Base-by-base conservation (phyloP, 2,888 invertebrate species). In the Baronia brevicornis region DNA sequence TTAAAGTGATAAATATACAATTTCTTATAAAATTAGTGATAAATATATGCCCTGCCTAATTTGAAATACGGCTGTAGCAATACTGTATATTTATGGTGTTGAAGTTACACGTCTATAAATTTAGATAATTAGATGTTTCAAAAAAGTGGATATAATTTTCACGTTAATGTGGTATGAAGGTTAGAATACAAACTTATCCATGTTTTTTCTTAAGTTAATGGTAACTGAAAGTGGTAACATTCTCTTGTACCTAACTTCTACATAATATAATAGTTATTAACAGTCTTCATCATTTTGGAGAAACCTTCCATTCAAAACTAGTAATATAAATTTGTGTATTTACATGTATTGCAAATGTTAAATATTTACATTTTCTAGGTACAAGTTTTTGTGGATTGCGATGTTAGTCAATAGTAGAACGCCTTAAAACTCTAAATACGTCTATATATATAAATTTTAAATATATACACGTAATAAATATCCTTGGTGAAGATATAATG, bases 401-500 rank as follows among this genome's bases (percentile, higher is more conserved):
- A 50, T 46, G 54, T 65, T 63, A 65, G 62, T 64, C 64, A 59
- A 46, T 55, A 56, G 48, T 55, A 52, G 54, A 51, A 60, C 46
- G 37, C 54, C 66, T 65, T 70, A 66, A 56, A 56, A 49, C 56
- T 60, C 64, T 70, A 71, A 57, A 51, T 49, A 60, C 51, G 48
- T 60, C 46, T 43, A 36, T 28, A 38, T n/a, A 41, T 31, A 27
- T 42, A 44, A 44, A 35, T 38, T 43, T 39, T 36, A 39, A 48
- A 50, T 45, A 53, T 51, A 53, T 47, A 51, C 44, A 55, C 41
- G 39, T 43, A 50, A 80, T 77, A 80, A 80, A 82, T 80, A 80
- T 70, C 70, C 71, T 75, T 80, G 75, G 72, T 72, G 78, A 79
- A 74, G 67, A 67, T 65, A 68, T 66, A 68, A 82, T 82, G 82